Base-by-base conservation (phyloP, 2,113 vertebrate species). In the Coregonus clupeaformis region DNA sequence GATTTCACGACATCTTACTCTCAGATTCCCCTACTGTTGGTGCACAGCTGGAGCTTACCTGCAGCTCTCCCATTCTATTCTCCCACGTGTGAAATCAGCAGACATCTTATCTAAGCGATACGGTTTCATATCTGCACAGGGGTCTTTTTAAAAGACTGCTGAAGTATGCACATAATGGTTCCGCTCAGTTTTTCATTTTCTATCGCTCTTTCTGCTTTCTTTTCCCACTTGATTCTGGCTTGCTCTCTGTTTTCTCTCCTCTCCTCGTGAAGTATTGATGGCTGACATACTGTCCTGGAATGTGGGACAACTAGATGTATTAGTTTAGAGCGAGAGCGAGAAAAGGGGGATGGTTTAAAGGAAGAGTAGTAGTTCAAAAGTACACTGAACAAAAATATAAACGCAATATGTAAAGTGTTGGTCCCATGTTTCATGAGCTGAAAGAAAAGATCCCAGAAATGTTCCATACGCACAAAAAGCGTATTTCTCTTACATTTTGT, bases 301-400 rank as follows among this genome's bases (percentile, higher is more conserved):
- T 94, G 91, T 82, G 70, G 90, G 80, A 78, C 59, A 83, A 91
- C 93, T 84, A 84, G 92, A 93, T 88, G 59, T 87, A 82, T 90
- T 85, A 89, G 81, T 81, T 85, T 75, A 88, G 45, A 42, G 36
- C 2, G 9, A 81, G 72, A 66, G 69, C 3, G 85, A 73, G 71
- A 77, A 79, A 63, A 73, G 78, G 68, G 77, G n/a, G 76, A 72
- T 84, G 76, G 83, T 79, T 77, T 30, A 80, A 55, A 78, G 79
- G 76, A 82, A 76, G 77, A 72, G 78, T 65, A 86, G 80, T 82
- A 86, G 85, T 83, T 77, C 75, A 71, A 22, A 29, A 66, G 29
- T 30, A 24, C 60, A 63, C 22, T 25, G 22, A 9, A 76, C n/a
- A 42, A 42, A 11, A 42, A 42, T 30, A 36, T 36, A 2, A 36